phyloP scores from a whole-genome alignment of 2,888 invertebrate genomes.

The Ornithoptera priamus region DNA sequence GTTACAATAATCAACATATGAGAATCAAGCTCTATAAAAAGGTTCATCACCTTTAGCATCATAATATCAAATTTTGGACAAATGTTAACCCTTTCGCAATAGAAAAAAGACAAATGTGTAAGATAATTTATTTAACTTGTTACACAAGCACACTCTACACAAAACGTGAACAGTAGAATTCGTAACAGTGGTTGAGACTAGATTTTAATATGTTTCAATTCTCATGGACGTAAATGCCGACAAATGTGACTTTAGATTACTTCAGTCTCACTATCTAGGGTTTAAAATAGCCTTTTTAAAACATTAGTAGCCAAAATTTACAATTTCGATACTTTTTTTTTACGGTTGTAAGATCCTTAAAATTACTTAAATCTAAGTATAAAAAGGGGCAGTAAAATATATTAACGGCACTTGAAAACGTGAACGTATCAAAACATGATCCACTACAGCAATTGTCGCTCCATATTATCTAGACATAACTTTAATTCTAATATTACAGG shows the following conservation, averaged over 20 bases:
- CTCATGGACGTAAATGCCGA: slow-evolving; percentile 23
- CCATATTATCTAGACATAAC: too few relatives aligned
- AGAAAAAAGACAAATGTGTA: slow-evolving; percentile 7
- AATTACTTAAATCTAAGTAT: slow-evolving; percentile 11
- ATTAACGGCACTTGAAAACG: slow-evolving; percentile 19
- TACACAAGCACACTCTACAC: slow-evolving; percentile 32
- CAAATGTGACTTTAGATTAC: slow-evolving; percentile 15
- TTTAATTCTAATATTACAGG: too few relatives aligned
- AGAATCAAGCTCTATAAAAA: too few relatives aligned
- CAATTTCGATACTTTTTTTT: not conserved
- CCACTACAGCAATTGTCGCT: too few relatives aligned
- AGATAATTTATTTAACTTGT: slow-evolving; percentile 14
- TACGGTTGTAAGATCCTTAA: not conserved
- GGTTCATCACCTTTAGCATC: too few relatives aligned
- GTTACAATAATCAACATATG: too few relatives aligned
- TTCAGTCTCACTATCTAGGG: slow-evolving; percentile 11
- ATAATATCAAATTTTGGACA: too few relatives aligned
- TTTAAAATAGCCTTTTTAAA: not conserved
- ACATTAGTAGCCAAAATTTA: not conserved
- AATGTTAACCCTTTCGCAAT: not conserved
- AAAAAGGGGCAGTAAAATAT: slow-evolving; percentile 22
- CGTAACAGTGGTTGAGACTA: slow-evolving; percentile 39
- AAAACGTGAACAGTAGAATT: slow-evolving; percentile 33
- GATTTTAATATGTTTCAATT: slow-evolving; percentile 29
- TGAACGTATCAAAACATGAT: not conserved